Conservation (phyloP, 2,888 invertebrate genomes). For the Nephrotoma flavescens region DNA sequence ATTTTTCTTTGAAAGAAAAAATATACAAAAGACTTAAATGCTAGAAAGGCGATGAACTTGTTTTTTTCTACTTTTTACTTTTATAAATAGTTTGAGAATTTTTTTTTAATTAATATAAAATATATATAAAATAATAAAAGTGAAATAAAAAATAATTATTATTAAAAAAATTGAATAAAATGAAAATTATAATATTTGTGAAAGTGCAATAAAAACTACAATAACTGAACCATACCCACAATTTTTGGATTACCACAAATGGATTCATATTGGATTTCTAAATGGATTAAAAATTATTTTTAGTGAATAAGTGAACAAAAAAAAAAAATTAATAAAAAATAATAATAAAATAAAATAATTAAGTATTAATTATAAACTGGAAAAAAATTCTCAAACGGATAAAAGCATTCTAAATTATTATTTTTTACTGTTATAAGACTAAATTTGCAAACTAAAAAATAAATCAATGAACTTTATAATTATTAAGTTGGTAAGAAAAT, state of each 20-base stretch:
- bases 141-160: not conserved
- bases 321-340: not conserved
- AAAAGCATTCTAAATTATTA: not conserved
- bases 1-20: not conserved
- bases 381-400: not conserved
- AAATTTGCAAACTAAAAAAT: not conserved
- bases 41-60: slow-evolving; percentile 3
- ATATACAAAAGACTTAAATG: slow-evolving; percentile 9
- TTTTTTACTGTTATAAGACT: not conserved
- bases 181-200: not conserved
- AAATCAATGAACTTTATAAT: not conserved
- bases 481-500: not conserved
- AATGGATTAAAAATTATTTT: not conserved
- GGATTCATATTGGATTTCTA: not conserved
- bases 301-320: not conserved
- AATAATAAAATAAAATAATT: not conserved
- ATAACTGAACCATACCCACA: not conserved
- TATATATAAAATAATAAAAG: not conserved
- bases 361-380: not conserved
- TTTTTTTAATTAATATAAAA: not conserved
- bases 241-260: slow-evolving; percentile 1
- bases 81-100: not conserved
- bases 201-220: not conserved
- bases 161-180: not conserved
- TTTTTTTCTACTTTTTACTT: not conserved